Evolutionary conservation across 2,797 vertebrate species (phyloP).

Genomic region (Enteromius viviparus): DNA sequence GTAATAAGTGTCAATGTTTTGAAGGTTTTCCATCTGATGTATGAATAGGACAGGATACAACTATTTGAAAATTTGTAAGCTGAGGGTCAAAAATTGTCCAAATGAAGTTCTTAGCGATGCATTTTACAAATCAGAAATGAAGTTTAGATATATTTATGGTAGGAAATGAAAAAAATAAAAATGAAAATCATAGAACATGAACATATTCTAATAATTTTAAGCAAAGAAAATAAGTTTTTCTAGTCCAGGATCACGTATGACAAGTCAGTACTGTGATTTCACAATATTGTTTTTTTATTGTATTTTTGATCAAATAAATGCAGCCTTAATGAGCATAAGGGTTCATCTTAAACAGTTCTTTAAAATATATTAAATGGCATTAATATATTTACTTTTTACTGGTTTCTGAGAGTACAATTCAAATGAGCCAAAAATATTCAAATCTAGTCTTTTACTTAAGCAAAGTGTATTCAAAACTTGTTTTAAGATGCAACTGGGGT

Average conservation of each 20-base stretch:
- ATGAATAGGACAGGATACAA: too few relatives aligned
- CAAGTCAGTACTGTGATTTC: not conserved
- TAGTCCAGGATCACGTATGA: not conserved
- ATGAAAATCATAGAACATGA: too few relatives aligned
- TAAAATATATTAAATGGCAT: not conserved
- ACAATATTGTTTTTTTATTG: not conserved
- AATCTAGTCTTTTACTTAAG: not conserved
- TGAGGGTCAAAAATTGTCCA: too few relatives aligned
- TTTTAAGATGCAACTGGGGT: not conserved
- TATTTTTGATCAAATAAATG: not conserved
- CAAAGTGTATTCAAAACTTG: not conserved
- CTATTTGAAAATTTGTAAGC: too few relatives aligned
- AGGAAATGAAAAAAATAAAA: too few relatives aligned
- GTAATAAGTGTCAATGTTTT: too few relatives aligned
- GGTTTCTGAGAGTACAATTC: not conserved
- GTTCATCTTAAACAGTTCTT: not conserved
- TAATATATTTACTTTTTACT: not conserved
- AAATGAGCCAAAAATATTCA: not conserved
- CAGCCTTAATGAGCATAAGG: not conserved
- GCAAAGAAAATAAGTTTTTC: too few relatives aligned
- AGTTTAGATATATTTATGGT: not conserved
- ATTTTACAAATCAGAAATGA: not conserved
- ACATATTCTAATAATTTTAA: not conserved
- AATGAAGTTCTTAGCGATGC: not conserved
- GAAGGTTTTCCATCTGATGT: too few relatives aligned